phyloP scores from a whole-genome alignment of 1,140 invertebrate genomes.

The Drosophila punjabiensis region DNA sequence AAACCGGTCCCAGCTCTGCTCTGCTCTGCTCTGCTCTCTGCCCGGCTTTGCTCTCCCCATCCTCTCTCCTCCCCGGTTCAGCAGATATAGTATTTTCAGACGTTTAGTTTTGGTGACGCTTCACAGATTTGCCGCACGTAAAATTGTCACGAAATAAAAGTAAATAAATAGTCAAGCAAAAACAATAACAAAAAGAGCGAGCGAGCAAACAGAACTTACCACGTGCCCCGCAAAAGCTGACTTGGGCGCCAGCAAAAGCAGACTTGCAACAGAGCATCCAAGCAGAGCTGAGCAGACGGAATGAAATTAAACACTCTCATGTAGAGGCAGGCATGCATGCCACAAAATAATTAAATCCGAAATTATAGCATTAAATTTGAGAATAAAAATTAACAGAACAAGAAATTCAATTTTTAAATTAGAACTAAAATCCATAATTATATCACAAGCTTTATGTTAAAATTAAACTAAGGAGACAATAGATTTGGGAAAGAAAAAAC shows the following conservation, averaged over 20 bases:
- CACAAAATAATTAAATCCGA: slow-evolving; percentile 3
- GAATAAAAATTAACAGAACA: background rate
- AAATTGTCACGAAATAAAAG: slow-evolving; percentile 10
- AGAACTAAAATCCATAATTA: background rate
- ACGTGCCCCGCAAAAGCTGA: slow-evolving; percentile 29
- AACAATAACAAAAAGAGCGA: background rate
- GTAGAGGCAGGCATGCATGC: slow-evolving; percentile 17
- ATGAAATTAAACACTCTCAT: slow-evolving; percentile 15
- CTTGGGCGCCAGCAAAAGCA: slow-evolving; percentile 16
- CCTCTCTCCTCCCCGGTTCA: background rate
- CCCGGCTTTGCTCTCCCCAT: slow-evolving; percentile 5
- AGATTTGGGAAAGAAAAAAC: background rate
- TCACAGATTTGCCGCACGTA: slow-evolving; percentile 59
- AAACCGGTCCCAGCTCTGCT: too few relatives aligned
- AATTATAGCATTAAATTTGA: background rate
- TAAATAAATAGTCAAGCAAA: background rate
- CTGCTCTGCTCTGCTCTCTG: slow-evolving; percentile 55
- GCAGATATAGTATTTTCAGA: slow-evolving; percentile 47
- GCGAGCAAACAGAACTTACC: slow-evolving; percentile 3
- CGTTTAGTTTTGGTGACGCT: slow-evolving; percentile 55
- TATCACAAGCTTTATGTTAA: background rate
- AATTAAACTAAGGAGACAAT: too few relatives aligned
- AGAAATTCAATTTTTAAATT: background rate
- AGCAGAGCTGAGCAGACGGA: slow-evolving; percentile 16
- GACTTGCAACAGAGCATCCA: slow-evolving; percentile 29